Base-by-base conservation (phyloP, 2,113 vertebrate genomes). In the Leptobrachium ailaonicum region DNA sequence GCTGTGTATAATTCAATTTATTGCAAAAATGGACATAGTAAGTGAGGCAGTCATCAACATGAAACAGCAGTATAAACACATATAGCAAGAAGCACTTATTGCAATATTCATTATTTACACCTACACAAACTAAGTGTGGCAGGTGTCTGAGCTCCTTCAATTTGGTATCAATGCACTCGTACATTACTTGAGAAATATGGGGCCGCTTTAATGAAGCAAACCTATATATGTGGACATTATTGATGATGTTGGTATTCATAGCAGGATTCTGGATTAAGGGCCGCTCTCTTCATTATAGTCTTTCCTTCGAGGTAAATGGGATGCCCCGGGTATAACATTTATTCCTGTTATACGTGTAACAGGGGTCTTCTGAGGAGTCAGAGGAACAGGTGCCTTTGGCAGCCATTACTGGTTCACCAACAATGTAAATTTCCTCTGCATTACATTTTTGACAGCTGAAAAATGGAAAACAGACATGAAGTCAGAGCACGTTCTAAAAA, bases 271-370 rank as follows among this genome's bases (percentile, higher is more conserved):
- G 91, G 90, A 0, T 87, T 94, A 58, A 94, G 73, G 1, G 85
- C 84, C 0, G 88, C 72, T 2, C 72, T 0, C 2, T 89, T 66
- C 0, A 60, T 2, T 2, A 0, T 76, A 0, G 0, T 88, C 82
- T 85, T 7, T 0, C 88, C 0, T 0, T 4, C 6, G 87, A 43
- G 1, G 0, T 2, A 2, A 93, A 8, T 0, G 90, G 84, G 77
- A 87, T 69, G 0, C 66, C 66, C 0, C 85, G 60, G 2, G 83
- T 92, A 45, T 94, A 94, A 84, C 93, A 94, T 82, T 90, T 75
- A 4, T 93, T 86, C 74, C 93, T 86, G 85, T 92, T n/a, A 0
- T 93, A 93, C 9, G 87, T 86, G 6, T 93, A 94, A 82, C 92
- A 93, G 32, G 87, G 87, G 54, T 92, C 82, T 1, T 4, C 41